Evolutionary conservation across 2,113 vertebrate genomes (phyloP).

Genomic region (Oreochromis spilurus): DNA sequence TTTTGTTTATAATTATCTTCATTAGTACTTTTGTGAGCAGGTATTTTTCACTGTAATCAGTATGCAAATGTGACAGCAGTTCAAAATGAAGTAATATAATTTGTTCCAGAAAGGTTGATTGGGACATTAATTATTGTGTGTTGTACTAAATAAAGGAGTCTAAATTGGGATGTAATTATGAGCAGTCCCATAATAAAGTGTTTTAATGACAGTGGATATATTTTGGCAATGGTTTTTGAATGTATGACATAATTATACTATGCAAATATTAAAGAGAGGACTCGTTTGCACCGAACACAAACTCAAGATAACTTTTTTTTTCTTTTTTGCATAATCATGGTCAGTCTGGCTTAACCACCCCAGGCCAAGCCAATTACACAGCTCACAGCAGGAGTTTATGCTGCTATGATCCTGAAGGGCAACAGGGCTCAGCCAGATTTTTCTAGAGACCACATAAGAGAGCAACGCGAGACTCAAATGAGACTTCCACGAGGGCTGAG

Average conservation of each 20-base stretch:
- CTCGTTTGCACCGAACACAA: not conserved
- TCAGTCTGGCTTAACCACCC: not conserved
- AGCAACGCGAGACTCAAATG: not conserved
- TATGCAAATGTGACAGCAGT: conserved; percentile 59
- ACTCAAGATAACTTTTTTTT: not conserved
- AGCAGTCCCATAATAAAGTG: conserved; percentile 50
- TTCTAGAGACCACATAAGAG: not conserved
- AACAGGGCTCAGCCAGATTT: not conserved
- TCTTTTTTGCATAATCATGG: not conserved
- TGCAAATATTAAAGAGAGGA: not conserved
- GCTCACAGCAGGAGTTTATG: not conserved
- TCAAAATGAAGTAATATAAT: conserved; percentile 57
- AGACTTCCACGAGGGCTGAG: not conserved
- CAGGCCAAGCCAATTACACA: not conserved
- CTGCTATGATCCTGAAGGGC: not conserved
- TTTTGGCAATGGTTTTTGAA: conserved; percentile 44
- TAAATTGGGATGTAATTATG: conserved; percentile 60
- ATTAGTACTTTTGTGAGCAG: conserved; percentile 24
- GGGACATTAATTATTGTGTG: conserved; percentile 62
- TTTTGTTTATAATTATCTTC: conserved; percentile 42
- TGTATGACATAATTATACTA: conserved; percentile 52
- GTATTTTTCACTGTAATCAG: conserved; percentile 44
- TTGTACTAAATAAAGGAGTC: conserved; percentile 55
- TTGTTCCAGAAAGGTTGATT: conserved; percentile 64
- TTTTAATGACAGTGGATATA: conserved; percentile 56